Evolutionary conservation across 2,888 invertebrate genomes (phyloP).

Genomic region (Elegia similella): DNA sequence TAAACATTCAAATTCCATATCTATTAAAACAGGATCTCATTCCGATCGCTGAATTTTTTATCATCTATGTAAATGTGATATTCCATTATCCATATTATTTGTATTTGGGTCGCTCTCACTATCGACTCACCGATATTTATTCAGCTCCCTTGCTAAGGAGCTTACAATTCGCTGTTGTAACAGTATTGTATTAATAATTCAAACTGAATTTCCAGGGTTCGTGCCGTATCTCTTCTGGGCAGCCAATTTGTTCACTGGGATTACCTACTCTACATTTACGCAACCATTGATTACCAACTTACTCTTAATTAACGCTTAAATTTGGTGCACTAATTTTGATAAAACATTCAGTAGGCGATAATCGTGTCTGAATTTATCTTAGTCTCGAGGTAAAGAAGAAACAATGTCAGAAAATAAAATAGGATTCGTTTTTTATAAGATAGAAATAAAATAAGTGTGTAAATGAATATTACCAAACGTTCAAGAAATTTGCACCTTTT

Average conservation of each 20-base stretch:
- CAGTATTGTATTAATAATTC: slow-evolving; percentile 75
- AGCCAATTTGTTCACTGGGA: slow-evolving; percentile 57
- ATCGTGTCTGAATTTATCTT: background rate
- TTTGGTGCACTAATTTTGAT: slow-evolving; percentile 3
- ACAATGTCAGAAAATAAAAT: background rate
- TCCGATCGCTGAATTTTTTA: slow-evolving; percentile 4
- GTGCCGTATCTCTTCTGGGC: slow-evolving; percentile 60
- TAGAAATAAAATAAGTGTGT: background rate
- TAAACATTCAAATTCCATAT: background rate
- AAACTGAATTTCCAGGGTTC: slow-evolving; percentile 57
- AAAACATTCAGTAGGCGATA: background rate
- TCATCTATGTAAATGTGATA: slow-evolving; percentile 11
- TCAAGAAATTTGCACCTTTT: too few relatives aligned
- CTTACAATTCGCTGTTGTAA: slow-evolving; percentile 69
- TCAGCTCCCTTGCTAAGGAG: slow-evolving; percentile 71
- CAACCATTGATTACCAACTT: slow-evolving; percentile 28
- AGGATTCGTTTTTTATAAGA: background rate
- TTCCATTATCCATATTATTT: slow-evolving; percentile 31
- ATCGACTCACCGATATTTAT: slow-evolving; percentile 61
- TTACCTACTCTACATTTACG: slow-evolving; percentile 47
- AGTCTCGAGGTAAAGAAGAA: background rate
- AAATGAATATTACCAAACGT: too few relatives aligned
- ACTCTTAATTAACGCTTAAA: slow-evolving; percentile 18
- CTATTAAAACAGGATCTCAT: background rate
- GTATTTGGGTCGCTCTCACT: slow-evolving; percentile 40